A percentile compares a stretch with the other conserved stretches of the same genome.
phyloP scores from a whole-genome alignment of 2,888 invertebrate genomes.

The Holacanthella duospinosa region DNA sequence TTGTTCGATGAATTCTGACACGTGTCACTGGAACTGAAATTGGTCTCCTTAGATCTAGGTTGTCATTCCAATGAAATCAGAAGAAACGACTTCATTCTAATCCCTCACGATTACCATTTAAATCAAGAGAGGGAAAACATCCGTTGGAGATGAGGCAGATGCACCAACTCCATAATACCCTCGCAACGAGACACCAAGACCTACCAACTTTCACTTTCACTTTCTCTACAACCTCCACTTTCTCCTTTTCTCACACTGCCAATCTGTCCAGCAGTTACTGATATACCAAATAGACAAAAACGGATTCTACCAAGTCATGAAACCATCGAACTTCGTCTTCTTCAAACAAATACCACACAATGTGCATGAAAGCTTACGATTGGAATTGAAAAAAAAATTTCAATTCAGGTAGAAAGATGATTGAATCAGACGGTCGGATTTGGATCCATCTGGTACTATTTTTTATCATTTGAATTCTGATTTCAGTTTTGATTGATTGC shows the following conservation, averaged over 20 bases:
- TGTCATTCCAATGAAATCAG: neutral
- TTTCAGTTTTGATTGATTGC: no score
- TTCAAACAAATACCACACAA: neutral
- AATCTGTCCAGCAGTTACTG: conserved; percentile 1
- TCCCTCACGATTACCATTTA: neutral
- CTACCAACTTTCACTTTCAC: neutral
- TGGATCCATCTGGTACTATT: no score
- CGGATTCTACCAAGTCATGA: neutral
- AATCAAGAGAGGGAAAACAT: neutral
- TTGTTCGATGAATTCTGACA: no score
- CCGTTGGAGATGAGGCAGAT: neutral
- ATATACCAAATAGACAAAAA: no score
- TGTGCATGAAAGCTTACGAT: neutral
- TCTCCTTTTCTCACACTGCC: neutral
- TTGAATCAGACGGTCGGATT: no score
- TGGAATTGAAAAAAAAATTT: no score
- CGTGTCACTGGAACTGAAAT: no score
- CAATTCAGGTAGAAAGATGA: no score
- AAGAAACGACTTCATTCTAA: neutral
- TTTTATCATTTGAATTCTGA: no score
- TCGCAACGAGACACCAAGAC: conserved; percentile 6
- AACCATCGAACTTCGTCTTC: neutral
- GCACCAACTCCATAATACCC: no score
- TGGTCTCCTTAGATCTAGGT: no score
- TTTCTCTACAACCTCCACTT: neutral